Evolutionary conservation across 2,797 vertebrate species (phyloP).

Genomic region (Thunnus albacares): DNA sequence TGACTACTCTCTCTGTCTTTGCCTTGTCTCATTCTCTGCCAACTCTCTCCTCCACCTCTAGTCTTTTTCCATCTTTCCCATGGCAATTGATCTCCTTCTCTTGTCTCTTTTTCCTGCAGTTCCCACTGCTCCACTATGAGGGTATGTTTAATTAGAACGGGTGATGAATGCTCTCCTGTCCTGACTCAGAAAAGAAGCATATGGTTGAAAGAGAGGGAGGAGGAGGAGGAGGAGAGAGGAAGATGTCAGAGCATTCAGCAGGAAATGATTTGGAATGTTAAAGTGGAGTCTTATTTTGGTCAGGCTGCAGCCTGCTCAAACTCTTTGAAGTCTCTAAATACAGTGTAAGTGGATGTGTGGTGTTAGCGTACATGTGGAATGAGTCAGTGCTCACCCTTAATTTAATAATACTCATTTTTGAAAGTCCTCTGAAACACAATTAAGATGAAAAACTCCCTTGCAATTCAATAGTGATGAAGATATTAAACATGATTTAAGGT

Average conservation of each 20-base stretch:
- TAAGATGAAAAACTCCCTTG: not conserved
- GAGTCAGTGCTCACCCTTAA: not conserved
- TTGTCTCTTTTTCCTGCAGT: slow-evolving; percentile 65
- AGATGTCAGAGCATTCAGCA: slow-evolving; percentile 38
- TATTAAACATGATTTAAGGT: not conserved
- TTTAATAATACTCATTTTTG: not conserved
- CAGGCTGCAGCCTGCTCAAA: slow-evolving; percentile 25
- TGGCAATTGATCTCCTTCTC: slow-evolving; percentile 74
- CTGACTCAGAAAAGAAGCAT: slow-evolving; percentile 61
- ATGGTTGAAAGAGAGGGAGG: slow-evolving; percentile 31
- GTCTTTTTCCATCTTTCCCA: slow-evolving; percentile 65
- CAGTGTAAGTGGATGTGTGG: not conserved
- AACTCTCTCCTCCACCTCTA: slow-evolving; percentile 32
- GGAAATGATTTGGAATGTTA: slow-evolving; percentile 50
- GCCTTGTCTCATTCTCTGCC: slow-evolving; percentile 15
- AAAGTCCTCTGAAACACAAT: slow-evolving; percentile 3
- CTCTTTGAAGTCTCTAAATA: slow-evolving; percentile 23
- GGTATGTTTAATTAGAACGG: slow-evolving; percentile 79
- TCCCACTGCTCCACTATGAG: slow-evolving; percentile 63
- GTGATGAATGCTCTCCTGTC: slow-evolving; percentile 77
- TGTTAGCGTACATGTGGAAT: not conserved
- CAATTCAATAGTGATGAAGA: not conserved
- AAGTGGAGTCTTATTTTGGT: slow-evolving; percentile 43
- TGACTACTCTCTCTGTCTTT: slow-evolving; percentile 48
- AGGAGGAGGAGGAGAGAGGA: not conserved